Evolutionary conservation across 2,888 invertebrate species (phyloP), one percentile per base, ranked within the genome.

Genomic region (Sepioteuthis lessoniana): DNA sequence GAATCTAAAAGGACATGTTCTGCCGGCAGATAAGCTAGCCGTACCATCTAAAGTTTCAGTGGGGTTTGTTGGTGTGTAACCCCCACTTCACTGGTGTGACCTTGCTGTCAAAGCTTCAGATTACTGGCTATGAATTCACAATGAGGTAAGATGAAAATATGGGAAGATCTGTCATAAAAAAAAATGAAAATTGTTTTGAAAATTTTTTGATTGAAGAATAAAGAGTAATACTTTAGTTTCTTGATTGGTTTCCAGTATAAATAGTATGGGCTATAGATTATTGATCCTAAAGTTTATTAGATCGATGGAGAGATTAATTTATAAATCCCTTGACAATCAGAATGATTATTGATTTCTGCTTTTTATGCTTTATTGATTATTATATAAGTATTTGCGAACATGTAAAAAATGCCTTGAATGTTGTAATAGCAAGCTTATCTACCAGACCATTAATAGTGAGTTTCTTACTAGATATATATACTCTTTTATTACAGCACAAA

Each of bases 1-100:
- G n/a, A 76, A n/a, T 76, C 76, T 76, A 76, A 76, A 76, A 76
- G 76, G 76, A 76, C 76, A 76, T 76, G 76, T 76, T 76, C 76
- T 76, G 76, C 76, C 35, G 76, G 76, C 76, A 76, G 76, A 76
- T 76, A 76, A 76, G 76, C 76, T 76, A n/a, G 76, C 76, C 76
- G 76, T n/a, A n/a, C n/a, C 76, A 76, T 76, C 76, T 76, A 76
- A n/a, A 76, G n/a, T 76, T 76, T n/a, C 76, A 35, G 76, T n/a
- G n/a, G 76, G 76, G 76, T 76, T n/a, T 76, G 76, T 76, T 76
- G 35, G 76, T 76, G 76, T 76, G n/a, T 76, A 76, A 76, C 76
- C 76, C 76, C 76, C 76, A 76, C 76, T 76, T 76, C 76, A 76
- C 76, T 76, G 76, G 76, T 76, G 76, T 76, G 76, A 76, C 76